phyloP scores from a whole-genome alignment of 2,797 vertebrate genomes.

The Erpetoichthys calabaricus region DNA sequence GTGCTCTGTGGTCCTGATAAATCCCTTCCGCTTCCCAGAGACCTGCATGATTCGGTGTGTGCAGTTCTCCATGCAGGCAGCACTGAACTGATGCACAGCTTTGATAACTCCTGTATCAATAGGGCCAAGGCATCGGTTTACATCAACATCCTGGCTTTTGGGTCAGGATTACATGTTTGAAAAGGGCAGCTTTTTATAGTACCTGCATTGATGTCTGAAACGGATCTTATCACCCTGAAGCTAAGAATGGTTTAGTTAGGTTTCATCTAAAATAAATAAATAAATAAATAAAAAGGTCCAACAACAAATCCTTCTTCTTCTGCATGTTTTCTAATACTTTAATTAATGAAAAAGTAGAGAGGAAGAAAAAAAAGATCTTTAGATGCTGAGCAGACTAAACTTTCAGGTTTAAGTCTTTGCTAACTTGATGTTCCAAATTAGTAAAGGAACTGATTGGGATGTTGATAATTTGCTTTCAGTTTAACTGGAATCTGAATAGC shows the following conservation, averaged over 20 bases:
- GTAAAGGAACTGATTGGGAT: no score
- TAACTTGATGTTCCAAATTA: no score
- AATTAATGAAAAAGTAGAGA: no score
- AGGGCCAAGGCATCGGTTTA: constrained; percentile 15
- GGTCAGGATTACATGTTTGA: constrained; percentile 13
- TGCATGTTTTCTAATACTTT: no score
- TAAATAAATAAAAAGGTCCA: no score
- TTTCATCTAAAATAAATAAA: constrained; percentile 2
- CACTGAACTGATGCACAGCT: constrained; percentile 23
- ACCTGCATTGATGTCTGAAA: constrained; percentile 36
- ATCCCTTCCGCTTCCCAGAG: constrained; percentile 15
- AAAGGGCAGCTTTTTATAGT: constrained; percentile 14
- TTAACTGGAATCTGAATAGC: no score
- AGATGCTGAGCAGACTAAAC: no score
- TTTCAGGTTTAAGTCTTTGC: no score
- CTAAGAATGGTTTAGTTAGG: constrained; percentile 14
- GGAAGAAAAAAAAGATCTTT: no score
- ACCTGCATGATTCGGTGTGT: constrained; percentile 21
- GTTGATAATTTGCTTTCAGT: no score
- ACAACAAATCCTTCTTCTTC: no score
- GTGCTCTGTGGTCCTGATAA: constrained; percentile 11
- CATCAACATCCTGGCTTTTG: constrained; percentile 33
- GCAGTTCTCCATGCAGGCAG: constrained; percentile 22
- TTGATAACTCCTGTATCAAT: constrained; percentile 30
- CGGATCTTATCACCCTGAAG: constrained; percentile 21